Evolutionary conservation across 2,113 vertebrate genomes (phyloP).

Genomic region (Tragelaphus strepsiceros): DNA sequence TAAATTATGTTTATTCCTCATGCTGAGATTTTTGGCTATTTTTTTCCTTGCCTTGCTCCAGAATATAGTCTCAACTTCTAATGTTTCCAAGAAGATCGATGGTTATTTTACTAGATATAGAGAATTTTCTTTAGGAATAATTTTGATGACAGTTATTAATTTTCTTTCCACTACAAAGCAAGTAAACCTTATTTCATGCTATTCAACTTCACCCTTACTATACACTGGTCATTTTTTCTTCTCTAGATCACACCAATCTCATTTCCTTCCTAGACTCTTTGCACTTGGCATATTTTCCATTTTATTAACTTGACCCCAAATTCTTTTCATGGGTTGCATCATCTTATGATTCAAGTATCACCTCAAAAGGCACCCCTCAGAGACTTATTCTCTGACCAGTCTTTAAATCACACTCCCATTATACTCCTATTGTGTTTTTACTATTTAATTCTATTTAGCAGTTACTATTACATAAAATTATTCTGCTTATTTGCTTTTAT

Average conservation of each 20-base stretch:
- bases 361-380: neutral
- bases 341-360: neutral
- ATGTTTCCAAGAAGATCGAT: neutral
- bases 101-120: neutral
- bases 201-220: neutral
- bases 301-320: neutral
- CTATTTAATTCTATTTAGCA: neutral
- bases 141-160: neutral
- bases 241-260: neutral
- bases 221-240: neutral
- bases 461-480: neutral
- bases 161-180: neutral
- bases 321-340: neutral
- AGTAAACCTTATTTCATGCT: neutral
- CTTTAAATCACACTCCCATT: neutral
- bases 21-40: neutral
- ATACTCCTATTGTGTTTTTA: neutral
- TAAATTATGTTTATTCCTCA: neutral
- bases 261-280: neutral
- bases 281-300: neutral
- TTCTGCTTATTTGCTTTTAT: neutral
- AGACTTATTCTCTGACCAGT: neutral
- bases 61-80: neutral
- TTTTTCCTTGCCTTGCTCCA: neutral
- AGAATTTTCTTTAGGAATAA: neutral